phyloP scores from a whole-genome alignment of 2,888 invertebrate genomes.

The Thecocarcelia acutangulata region DNA sequence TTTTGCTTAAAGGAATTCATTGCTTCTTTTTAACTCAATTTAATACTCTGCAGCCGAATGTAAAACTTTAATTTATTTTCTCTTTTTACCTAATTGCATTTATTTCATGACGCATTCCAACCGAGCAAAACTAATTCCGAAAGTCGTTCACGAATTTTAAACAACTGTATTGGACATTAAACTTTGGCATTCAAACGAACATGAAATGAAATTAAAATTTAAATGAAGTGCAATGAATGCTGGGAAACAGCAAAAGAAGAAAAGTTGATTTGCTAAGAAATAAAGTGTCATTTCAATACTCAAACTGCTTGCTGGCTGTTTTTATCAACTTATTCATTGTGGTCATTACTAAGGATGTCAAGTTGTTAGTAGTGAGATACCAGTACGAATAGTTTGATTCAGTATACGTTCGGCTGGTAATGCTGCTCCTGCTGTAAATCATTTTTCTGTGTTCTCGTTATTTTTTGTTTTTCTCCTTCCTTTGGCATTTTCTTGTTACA shows the following conservation, averaged over 20 bases:
- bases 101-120: neutral
- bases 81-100: neutral
- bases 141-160: constrained; percentile 19
- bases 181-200: constrained; percentile 35
- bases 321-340: constrained; percentile 67
- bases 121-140: neutral
- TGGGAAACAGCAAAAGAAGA: constrained; percentile 16
- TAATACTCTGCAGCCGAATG: neutral
- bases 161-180: constrained; percentile 37
- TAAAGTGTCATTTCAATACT: constrained; percentile 66
- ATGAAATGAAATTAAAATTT: constrained; percentile 44
- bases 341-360: constrained; percentile 68
- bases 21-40: no score
- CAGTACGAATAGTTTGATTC: constrained; percentile 29
- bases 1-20: no score
- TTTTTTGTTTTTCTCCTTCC: neutral
- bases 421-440: constrained; percentile 23
- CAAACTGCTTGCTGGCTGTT: constrained; percentile 63
- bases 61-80: neutral
- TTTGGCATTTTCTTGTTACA: neutral
- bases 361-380: constrained; percentile 59
- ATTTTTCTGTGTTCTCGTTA: constrained; percentile 23
- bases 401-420: constrained; percentile 25
- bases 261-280: constrained; percentile 59
- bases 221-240: constrained; percentile 37